Conservation (phyloP, 2,113 vertebrate species). For the Andinoacara biseriatus region DNA sequence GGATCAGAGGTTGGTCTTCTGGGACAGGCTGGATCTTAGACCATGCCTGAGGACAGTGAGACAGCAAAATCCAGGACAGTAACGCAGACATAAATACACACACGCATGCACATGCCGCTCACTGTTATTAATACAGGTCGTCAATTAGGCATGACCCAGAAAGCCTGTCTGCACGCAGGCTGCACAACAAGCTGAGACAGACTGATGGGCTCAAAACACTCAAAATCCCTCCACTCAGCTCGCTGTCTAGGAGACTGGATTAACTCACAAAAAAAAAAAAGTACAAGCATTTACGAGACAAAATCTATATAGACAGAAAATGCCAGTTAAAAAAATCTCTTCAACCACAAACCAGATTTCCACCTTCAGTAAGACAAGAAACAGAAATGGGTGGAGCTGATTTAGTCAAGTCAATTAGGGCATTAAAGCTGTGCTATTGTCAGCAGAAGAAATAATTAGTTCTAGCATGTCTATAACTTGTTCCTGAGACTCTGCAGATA, state of each 20-base stretch:
- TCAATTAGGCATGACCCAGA: constrained; percentile 77
- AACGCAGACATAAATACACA: constrained; percentile 14
- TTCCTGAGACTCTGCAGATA: constrained; percentile 16
- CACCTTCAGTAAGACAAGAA: not conserved
- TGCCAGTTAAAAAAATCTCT: constrained; percentile 5
- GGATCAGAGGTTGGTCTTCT: not conserved
- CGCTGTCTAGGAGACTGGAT: constrained; percentile 62
- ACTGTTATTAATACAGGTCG: constrained; percentile 66
- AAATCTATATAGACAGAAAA: constrained; percentile 21
- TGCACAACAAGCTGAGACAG: constrained; percentile 54
- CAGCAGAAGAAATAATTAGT: constrained; percentile 36
- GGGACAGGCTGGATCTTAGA: not conserved
- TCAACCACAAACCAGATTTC: not conserved
- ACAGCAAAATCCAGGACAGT: constrained; percentile 62
- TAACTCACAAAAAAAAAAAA: constrained; percentile 37
- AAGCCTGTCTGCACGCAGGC: constrained; percentile 71
- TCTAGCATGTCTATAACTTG: constrained; percentile 39
- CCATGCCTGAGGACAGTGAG: constrained; percentile 62
- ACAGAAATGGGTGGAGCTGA: constrained; percentile 12
- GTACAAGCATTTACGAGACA: constrained; percentile 40
- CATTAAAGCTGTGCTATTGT: constrained; percentile 33
- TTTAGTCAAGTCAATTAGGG: constrained; percentile 13
- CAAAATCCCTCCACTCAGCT: constrained; percentile 47
- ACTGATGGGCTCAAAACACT: constrained; percentile 37
- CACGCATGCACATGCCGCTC: constrained; percentile 37